These are phyloP conservation scores for Acleris emargana DNA, from an alignment of 2,888 invertebrate species.

Conservation along the genomic window DNA sequence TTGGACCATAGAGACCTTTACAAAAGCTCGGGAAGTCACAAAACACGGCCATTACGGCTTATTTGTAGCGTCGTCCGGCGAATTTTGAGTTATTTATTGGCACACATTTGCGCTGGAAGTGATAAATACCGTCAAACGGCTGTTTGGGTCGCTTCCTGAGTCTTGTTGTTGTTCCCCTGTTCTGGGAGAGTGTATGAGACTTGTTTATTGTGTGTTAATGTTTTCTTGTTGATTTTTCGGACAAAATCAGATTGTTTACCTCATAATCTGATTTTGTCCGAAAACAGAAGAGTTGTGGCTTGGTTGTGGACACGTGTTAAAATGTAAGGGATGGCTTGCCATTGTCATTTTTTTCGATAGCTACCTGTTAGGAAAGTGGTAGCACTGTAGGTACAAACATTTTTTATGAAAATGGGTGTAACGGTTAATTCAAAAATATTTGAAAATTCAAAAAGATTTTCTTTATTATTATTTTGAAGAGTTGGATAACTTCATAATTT, in stretches of 20 bases:
- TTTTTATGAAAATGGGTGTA: too few species aligned
- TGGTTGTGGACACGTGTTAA: too few species aligned
- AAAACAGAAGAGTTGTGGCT: too few species aligned
- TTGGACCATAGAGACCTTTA: constrained; percentile 31
- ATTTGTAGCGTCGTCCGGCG: constrained; percentile 42
- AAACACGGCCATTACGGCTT: constrained; percentile 62
- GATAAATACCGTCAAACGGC: constrained; percentile 35
- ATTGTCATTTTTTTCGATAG: too few species aligned
- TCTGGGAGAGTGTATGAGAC: neutral
- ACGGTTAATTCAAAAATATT: too few species aligned
- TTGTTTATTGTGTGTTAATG: neutral
- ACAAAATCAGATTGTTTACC: neutral
- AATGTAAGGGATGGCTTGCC: too few species aligned
- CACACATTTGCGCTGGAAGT: constrained; percentile 29
- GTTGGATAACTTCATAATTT: too few species aligned
- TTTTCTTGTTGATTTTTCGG: neutral
- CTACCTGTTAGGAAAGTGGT: too few species aligned
- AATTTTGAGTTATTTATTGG: constrained; percentile 53
- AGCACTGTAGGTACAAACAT: too few species aligned
- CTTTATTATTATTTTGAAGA: too few species aligned
- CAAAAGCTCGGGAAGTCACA: constrained; percentile 51
- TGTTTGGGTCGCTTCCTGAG: constrained; percentile 28
- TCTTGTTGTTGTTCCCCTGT: constrained; percentile 29
- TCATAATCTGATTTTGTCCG: too few species aligned
- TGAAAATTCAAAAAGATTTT: too few species aligned